phyloP scores from a whole-genome alignment of 1,140 invertebrate species.

The Atta cephalotes region DNA sequence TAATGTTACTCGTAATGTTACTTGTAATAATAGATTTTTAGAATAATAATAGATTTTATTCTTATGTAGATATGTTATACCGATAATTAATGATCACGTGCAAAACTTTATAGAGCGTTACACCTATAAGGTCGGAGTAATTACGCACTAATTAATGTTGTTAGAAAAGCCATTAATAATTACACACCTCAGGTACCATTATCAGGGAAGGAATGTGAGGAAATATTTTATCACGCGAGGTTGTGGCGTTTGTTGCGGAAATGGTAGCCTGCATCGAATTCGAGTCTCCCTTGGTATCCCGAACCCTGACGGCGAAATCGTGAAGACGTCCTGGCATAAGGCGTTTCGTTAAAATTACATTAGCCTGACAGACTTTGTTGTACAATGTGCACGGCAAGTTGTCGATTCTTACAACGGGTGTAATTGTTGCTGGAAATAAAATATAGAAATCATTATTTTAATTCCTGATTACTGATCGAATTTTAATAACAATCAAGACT shows the following conservation, averaged over 20 bases:
- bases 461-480: neutral
- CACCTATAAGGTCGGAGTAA: neutral
- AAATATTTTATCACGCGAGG: conserved; percentile 92
- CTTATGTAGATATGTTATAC: conserved; percentile 1
- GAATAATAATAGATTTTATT: neutral
- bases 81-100: neutral
- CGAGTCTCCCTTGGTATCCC: conserved; percentile 92
- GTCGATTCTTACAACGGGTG: conserved; percentile 91
- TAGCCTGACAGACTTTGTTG: conserved; percentile 94
- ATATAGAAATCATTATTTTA: neutral
- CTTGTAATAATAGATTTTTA: neutral
- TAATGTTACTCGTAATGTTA: neutral
- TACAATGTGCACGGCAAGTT: conserved; percentile 93
- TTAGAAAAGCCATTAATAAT: conserved; percentile 56
- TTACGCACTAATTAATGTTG: conserved; percentile 45
- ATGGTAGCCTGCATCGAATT: conserved; percentile 93
- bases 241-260: conserved; percentile 93
- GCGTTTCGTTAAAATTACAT: conserved; percentile 91
- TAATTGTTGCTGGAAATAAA: conserved; percentile 87
- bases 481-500: neutral
- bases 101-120: neutral
- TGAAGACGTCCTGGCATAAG: conserved; percentile 92
- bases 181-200: conserved; percentile 91
- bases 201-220: conserved; percentile 93
- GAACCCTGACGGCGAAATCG: conserved; percentile 92